phyloP scores from a whole-genome alignment of 1,140 invertebrate species.

The Trachelipus rathkii region DNA sequence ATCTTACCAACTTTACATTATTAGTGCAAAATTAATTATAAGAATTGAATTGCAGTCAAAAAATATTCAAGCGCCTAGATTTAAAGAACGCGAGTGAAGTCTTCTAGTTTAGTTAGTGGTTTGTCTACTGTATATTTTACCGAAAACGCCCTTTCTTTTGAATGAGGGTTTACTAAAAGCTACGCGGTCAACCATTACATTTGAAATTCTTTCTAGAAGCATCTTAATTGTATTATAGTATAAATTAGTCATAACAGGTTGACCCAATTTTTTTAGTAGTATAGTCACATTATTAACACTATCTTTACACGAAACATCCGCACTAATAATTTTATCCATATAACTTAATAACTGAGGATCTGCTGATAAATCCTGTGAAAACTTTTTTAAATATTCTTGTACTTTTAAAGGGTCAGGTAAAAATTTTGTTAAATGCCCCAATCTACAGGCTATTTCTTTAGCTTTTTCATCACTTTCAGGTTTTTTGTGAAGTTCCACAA shows the following conservation, averaged over 20 bases:
- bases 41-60: too few relatives aligned
- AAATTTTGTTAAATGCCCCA: conserved; percentile 62
- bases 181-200: conserved; percentile 89
- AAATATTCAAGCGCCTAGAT: too few relatives aligned
- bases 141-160: too few relatives aligned
- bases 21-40: too few relatives aligned
- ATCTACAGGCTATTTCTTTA: conserved; percentile 63
- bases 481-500: conserved; percentile 73
- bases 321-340: conserved; percentile 79
- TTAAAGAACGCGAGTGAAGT: too few relatives aligned
- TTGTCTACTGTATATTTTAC: too few relatives aligned
- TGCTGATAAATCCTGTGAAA: conserved; percentile 73
- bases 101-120: too few relatives aligned
- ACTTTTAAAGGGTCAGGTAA: conserved; percentile 91
- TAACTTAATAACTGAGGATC: conserved; percentile 71
- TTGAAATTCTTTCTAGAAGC: conserved; percentile 85
- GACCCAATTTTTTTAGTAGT: conserved; percentile 88
- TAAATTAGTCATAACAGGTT: conserved; percentile 87
- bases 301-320: conserved; percentile 83
- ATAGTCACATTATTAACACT: conserved; percentile 68
- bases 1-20: too few relatives aligned
- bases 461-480: conserved; percentile 59
- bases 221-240: conserved; percentile 95
- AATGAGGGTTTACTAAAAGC: too few relatives aligned
- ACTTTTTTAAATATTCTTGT: conserved; percentile 84